Evolutionary conservation across 2,888 invertebrate genomes (phyloP).

Genomic region (Ctenicera cuprea): DNA sequence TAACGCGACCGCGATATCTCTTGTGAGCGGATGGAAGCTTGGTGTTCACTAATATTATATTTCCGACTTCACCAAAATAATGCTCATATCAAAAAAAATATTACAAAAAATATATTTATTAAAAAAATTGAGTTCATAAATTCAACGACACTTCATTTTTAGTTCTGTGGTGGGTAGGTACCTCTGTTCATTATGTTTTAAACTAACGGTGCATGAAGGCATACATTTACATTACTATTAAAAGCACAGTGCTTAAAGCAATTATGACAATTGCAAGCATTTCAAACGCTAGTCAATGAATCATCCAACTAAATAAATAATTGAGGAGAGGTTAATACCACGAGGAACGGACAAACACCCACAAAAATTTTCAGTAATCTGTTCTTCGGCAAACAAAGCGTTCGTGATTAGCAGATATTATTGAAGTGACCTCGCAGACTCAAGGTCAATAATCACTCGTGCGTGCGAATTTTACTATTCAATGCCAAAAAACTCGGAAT

Average conservation of each 20-base stretch:
- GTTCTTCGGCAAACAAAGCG: conserved; percentile 2
- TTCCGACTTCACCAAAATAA: no score
- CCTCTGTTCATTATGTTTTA: no score
- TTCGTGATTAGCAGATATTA: conserved; percentile 32
- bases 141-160: no score
- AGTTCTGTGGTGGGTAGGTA: no score
- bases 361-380: conserved; percentile 6
- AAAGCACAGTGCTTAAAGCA: no score
- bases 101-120: no score
- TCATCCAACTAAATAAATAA: conserved; percentile 13
- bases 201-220: not conserved
- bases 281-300: not conserved
- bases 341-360: conserved; percentile 5
- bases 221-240: not conserved
- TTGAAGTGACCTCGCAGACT: conserved; percentile 22
- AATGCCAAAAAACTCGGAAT: not conserved
- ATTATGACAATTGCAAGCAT: no score
- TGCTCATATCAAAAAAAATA: no score
- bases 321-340: not conserved
- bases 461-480: conserved; percentile 25
- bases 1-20: no score
- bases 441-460: conserved; percentile 43
- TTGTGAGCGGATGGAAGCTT: no score
- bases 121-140: no score
- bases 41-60: no score